Percentiles rank a stretch among this genome's conserved stretches.
These are phyloP conservation scores for Fundulus diaphanus DNA, from an alignment of 2,797 vertebrate genomes.

Conservation along the genomic window DNA sequence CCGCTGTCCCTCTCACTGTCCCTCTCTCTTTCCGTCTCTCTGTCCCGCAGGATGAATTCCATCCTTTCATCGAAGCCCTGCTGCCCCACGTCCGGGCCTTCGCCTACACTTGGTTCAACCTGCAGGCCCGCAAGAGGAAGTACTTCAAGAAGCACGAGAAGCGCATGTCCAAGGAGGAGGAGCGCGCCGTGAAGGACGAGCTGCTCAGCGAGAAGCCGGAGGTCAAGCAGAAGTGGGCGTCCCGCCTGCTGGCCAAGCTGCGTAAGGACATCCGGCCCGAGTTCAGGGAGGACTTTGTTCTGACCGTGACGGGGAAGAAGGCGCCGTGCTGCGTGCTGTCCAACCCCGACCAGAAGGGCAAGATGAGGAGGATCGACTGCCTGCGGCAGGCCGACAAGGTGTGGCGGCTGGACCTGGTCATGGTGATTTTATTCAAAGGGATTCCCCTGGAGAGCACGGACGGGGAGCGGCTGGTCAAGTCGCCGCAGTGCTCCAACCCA, in stretches of 20 bases:
- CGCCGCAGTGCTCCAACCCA: constrained; percentile 96
- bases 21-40: constrained; percentile 8
- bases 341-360: constrained; percentile 99
- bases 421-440: constrained; percentile 99
- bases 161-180: constrained; percentile 99
- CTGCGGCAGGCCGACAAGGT: constrained; percentile 99
- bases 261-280: constrained; percentile 99
- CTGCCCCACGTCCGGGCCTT: constrained; percentile 98
- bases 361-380: constrained; percentile 99
- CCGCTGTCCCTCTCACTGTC: not conserved
- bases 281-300: constrained; percentile 99
- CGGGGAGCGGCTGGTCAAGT: constrained; percentile 97
- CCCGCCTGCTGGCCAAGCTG: constrained; percentile 96
- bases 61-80: constrained; percentile 99
- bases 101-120: constrained; percentile 99
- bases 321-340: constrained; percentile 97
- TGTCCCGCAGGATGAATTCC: constrained; percentile 86
- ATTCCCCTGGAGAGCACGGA: constrained; percentile 99
- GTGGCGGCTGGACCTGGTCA: constrained; percentile 99
- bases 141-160: constrained; percentile 99
- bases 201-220: constrained; percentile 97
- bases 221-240: constrained; percentile 99
- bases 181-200: constrained; percentile 98
- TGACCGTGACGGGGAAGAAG: constrained; percentile 98
- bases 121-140: constrained; percentile 99